Base-by-base conservation (phyloP, 2,113 vertebrate genomes). In the Poecilia latipinna region DNA sequence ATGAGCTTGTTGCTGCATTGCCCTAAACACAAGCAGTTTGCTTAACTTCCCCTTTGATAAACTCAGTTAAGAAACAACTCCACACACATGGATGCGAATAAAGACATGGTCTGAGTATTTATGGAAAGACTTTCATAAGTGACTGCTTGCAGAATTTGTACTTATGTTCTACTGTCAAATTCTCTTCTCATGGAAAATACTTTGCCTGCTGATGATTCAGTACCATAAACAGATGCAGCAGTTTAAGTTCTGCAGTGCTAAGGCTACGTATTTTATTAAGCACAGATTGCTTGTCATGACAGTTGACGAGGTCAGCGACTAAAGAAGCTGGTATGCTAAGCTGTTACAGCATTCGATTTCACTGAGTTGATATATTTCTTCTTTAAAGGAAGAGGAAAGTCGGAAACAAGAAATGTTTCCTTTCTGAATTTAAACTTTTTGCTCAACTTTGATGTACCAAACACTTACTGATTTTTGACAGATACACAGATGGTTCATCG, bases 11-110 rank as follows among this genome's bases (percentile, higher is more conserved):
- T 37, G 69, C 54, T 54, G 60, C 22, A 12, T 3, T 17, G 54
- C 71, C 70, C 86, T 68, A 68, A 85, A 75, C 68, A 69, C 82
- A 86, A 64, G 51, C 81, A 69, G 66, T 24, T 70, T 51, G 71
- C 80, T n/a, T 61, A 76, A 84, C 72, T 54, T 32, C 35, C 19
- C 26, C 37, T 71, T 80, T 82, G 74, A 72, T 82, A 64, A 84
- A 84, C 12, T 26, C 3, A 8, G 33, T 80, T 37, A 74, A 57
- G 57, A 54, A 0, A 0, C 31, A 28, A 72, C 28, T 61, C 31
- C 65, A 42, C 39, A 42, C 19, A 15, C 32, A n/a, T 73, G 63
- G 75, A 75, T 4, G 26, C 67, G 7, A 4, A 19, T 54, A 54
- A 54, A 22, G 19, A 54, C 7, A 7, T 54, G 48, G 4, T 51